Evolutionary conservation across 1,140 invertebrate genomes (phyloP), one percentile per base, ranked within the genome.

Genomic region (Bicyclus anynana): DNA sequence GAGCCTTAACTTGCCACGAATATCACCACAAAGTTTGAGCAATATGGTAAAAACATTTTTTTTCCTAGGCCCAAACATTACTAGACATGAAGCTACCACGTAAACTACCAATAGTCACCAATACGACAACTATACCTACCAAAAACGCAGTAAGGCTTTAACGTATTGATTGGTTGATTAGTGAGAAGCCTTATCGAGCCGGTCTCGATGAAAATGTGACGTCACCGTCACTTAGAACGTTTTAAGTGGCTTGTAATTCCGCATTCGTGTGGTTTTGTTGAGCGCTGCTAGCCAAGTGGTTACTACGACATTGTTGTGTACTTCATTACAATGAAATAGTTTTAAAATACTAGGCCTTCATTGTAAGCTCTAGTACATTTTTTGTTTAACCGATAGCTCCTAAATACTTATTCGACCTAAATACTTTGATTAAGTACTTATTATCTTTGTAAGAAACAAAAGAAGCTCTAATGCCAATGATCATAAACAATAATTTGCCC

Each of bases 151-250:
- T 59, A 59, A 17, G 57, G 57, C 57, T 59, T 59, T 59, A 59
- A 42, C 35, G 38, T 71, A 72, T 72, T 72, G 69, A 72, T 72
- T 72, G 57, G 46, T 37, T 65, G 48, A 68, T 72, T 72, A 72
- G 62, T 54, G 62, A 59, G 65, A 68, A 44, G 17, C 66, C 62
- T 47, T 65, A 63, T 61, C 49, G 51, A 49, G 59, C 53, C 52
- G 37, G 51, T 58, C 50, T 65, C 54, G 44, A 63, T 65, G 48
- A 48, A 67, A 61, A 37, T 71, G 51, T 48, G 59, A 3, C 23
- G 47, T 53, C 51, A 53, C 35, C 40, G 52, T 53, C 26, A 37
- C 38, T 37, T 20, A 17, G 23, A 53, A 47, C 33, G 50, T 20
- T 44, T 16, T 26, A 55, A 52, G 49, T 14, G 33, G 46, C 46